Conservation (phyloP, 2,797 vertebrate species). For the Microtus obscurus region DNA sequence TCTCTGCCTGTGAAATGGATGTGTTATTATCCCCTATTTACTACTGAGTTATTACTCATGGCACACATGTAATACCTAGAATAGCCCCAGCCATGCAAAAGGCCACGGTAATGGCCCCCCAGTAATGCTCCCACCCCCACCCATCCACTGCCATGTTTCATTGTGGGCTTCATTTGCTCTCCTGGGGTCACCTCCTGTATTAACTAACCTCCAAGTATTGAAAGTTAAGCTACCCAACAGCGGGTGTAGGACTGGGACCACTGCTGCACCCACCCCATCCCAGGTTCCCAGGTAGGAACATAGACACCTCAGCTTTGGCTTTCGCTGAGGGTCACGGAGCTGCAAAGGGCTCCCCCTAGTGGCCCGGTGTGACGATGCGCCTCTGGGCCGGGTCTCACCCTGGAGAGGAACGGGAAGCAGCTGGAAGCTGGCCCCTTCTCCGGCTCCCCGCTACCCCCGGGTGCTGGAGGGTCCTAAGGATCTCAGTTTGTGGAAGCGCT, state of each 20-base stretch:
- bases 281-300: background rate
- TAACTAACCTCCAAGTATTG: no score
- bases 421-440: background rate
- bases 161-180: background rate
- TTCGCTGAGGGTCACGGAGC: accelerated
- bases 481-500: accelerated
- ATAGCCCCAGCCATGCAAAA: background rate
- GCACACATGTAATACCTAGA: background rate
- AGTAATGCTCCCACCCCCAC: no score
- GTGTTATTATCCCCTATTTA: no score
- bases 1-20: background rate
- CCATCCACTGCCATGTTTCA: background rate
- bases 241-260: background rate
- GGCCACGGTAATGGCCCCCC: accelerated
- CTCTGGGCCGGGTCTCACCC: background rate
- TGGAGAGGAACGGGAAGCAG: background rate
- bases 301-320: background rate
- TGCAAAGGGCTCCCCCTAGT: conserved; percentile 63
- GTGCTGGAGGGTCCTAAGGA: no score
- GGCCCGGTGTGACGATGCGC: background rate
- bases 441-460: background rate
- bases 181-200: background rate
- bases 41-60: background rate
- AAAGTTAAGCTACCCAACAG: background rate
- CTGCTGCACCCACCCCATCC: accelerated